These are phyloP conservation scores for Pelecanus crispus DNA, from an alignment of 2,113 vertebrate genomes.

Conservation along the genomic window DNA sequence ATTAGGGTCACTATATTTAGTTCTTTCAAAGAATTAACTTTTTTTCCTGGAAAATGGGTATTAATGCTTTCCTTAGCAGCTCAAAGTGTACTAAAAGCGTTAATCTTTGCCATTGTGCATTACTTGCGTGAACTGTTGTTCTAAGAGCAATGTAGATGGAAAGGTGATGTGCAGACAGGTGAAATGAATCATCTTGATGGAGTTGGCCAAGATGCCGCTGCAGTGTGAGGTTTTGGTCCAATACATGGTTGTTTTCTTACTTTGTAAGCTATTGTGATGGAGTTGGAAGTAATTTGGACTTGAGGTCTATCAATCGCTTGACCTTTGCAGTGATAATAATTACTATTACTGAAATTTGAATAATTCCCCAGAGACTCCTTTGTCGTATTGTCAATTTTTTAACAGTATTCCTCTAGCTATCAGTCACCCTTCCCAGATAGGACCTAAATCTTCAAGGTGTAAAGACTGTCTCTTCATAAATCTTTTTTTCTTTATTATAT, in stretches of 20 bases:
- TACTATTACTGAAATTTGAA: background rate
- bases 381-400: background rate
- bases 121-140: background rate
- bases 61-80: background rate
- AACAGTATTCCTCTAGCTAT: background rate
- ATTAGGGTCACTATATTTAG: background rate
- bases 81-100: background rate
- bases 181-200: background rate
- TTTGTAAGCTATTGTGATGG: background rate
- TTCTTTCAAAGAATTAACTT: background rate
- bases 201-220: background rate
- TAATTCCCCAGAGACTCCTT: background rate
- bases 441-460: background rate
- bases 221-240: background rate
- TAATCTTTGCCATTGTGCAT: background rate
- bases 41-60: background rate
- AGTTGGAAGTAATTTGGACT: background rate
- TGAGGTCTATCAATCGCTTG: rapidly evolving
- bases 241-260: background rate
- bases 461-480: background rate
- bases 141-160: background rate
- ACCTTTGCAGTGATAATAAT: background rate
- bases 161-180: background rate
- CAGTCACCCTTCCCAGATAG: background rate
- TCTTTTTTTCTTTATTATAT: background rate